A percentile compares a stretch with the other conserved stretches of the same genome.
These are phyloP conservation scores for Ophion obscuratus DNA, from an alignment of 2,888 invertebrate species.

Conservation along the genomic window DNA sequence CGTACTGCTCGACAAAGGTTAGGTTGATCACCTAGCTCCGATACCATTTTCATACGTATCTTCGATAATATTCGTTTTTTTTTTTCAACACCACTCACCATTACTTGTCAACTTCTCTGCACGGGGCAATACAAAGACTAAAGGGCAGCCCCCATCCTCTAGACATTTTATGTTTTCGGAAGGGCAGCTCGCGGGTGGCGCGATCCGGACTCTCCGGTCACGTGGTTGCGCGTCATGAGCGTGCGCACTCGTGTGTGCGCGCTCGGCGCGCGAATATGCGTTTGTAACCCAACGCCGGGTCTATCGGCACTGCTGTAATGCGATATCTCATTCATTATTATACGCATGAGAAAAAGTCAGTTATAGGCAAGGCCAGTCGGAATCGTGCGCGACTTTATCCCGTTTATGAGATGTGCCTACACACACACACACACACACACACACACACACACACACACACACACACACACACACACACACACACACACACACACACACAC, in stretches of 20 bases:
- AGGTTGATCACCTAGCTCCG: too few species aligned
- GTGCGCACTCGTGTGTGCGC: conserved; percentile 26
- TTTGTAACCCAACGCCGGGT: conserved; percentile 73
- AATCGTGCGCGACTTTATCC: conserved; percentile 33
- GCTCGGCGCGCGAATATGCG: conserved; percentile 64
- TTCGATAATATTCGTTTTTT: too few species aligned
- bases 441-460: too few species aligned
- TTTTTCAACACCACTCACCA: too few species aligned
- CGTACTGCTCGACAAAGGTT: neutral
- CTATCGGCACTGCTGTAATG: conserved; percentile 73
- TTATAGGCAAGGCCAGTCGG: conserved; percentile 57
- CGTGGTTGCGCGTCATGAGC: neutral
- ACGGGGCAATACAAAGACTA: neutral
- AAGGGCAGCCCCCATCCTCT: neutral
- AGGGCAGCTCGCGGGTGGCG: conserved; percentile 44
- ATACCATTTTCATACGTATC: too few species aligned
- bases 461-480: too few species aligned
- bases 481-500: too few species aligned
- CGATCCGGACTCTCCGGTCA: neutral
- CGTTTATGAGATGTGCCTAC: neutral
- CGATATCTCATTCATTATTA: conserved; percentile 77
- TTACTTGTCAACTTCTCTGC: neutral
- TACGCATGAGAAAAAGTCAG: conserved; percentile 71
- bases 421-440: neutral
- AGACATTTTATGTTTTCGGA: conserved; percentile 49